phyloP scores from a whole-genome alignment of 2,888 invertebrate genomes.

The Mayetiola destructor region DNA sequence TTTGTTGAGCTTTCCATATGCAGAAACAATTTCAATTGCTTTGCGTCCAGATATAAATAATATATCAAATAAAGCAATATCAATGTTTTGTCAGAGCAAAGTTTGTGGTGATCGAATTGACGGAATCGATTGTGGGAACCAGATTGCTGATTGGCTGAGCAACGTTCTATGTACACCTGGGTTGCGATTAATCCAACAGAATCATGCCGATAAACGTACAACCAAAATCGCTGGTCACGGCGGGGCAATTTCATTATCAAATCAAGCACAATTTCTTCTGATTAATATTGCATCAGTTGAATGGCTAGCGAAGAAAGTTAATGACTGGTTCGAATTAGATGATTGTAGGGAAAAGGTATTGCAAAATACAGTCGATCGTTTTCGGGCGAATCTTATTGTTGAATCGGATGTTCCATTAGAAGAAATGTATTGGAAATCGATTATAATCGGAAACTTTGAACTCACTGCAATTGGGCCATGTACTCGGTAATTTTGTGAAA shows the following conservation, averaged over 20 bases:
- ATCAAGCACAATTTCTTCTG: slow-evolving; percentile 75
- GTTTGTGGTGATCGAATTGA: slow-evolving; percentile 69
- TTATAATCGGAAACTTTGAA: slow-evolving; percentile 48
- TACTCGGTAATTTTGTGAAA: too few relatives aligned
- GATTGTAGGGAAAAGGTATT: slow-evolving; percentile 29
- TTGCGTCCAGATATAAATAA: slow-evolving; percentile 33
- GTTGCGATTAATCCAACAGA: slow-evolving; percentile 52
- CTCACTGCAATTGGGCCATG: slow-evolving; percentile 70
- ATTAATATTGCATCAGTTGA: slow-evolving; percentile 63
- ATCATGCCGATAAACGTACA: slow-evolving; percentile 30
- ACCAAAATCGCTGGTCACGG: slow-evolving; percentile 19
- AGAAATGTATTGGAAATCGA: slow-evolving; percentile 55
- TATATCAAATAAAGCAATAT: slow-evolving; percentile 24
- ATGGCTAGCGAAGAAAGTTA: slow-evolving; percentile 49
- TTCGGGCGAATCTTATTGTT: slow-evolving; percentile 82
- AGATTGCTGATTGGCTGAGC: slow-evolving; percentile 67
- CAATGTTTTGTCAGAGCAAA: slow-evolving; percentile 56
- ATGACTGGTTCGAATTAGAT: slow-evolving; percentile 21
- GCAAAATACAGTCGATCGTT: slow-evolving; percentile 48
- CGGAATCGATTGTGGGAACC: slow-evolving; percentile 73
- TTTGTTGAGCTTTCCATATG: slow-evolving; percentile 47
- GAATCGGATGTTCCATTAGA: slow-evolving; percentile 55
- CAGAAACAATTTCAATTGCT: slow-evolving; percentile 39
- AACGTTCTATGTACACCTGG: slow-evolving; percentile 53
- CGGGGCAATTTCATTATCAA: slow-evolving; percentile 48